Evolutionary conservation across 2,113 vertebrate genomes (phyloP).

Genomic region (mouse (Mus musculus)): GRCm39 chr1:19848001-19848500

Average conservation of each 20-base stretch:
- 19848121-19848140: conserved; percentile 35
- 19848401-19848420: background rate
- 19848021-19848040: background rate
- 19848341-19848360: background rate
- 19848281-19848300: background rate
- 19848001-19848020: background rate
- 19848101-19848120: conserved; percentile 17
- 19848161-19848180: conserved; percentile 24
- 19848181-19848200: background rate
- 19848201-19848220: background rate
- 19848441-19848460: background rate
- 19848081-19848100: background rate
- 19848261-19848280: background rate
- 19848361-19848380: background rate
- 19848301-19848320: background rate
- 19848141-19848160: conserved; percentile 73
- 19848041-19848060: background rate
- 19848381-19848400: background rate
- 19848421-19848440: background rate
- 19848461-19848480: background rate
- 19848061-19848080: conserved; percentile 14
- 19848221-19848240: background rate
- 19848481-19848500: background rate
- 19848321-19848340: background rate
- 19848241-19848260: background rate